A percentile compares a stretch with the other conserved stretches of the same genome.
Evolutionary conservation across 2,113 vertebrate genomes (phyloP).

Genomic region (Oncorhynchus clarkii): DNA sequence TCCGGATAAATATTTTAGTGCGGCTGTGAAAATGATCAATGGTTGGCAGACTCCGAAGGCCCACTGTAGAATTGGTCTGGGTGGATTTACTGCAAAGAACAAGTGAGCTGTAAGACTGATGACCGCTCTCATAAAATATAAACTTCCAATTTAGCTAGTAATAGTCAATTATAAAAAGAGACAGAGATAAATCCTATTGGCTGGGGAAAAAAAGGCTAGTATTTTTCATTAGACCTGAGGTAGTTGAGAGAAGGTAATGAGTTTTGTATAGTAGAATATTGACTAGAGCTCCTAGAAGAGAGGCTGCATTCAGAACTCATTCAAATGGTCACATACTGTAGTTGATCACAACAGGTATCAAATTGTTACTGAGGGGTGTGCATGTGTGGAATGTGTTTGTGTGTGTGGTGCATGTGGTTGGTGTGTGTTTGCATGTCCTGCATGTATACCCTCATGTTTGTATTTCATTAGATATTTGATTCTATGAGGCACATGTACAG

Average conservation of each 20-base stretch:
- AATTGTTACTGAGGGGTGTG: no score
- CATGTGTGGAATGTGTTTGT: no score
- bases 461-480: no score
- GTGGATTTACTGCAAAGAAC: slow-evolving; percentile 47
- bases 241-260: neutral
- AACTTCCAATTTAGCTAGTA: slow-evolving; percentile 32
- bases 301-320: neutral
- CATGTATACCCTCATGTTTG: no score
- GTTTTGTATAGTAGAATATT: slow-evolving; percentile 6
- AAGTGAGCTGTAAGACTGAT: slow-evolving; percentile 42
- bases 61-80: slow-evolving; percentile 4
- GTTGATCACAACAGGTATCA: no score
- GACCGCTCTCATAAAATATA: slow-evolving; percentile 4
- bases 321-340: neutral
- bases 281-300: neutral
- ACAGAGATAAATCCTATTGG: neutral
- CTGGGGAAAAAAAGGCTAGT: neutral
- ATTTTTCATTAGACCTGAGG: slow-evolving; percentile 23
- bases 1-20: slow-evolving; percentile 62
- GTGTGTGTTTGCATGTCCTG: neutral
- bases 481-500: neutral
- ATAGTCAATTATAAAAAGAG: slow-evolving; percentile 29
- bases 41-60: slow-evolving; percentile 37
- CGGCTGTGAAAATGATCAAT: slow-evolving; percentile 59
- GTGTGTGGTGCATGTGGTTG: no score